These are phyloP conservation scores for Troides helena DNA, from an alignment of 2,888 invertebrate species.

Conservation along the genomic window DNA sequence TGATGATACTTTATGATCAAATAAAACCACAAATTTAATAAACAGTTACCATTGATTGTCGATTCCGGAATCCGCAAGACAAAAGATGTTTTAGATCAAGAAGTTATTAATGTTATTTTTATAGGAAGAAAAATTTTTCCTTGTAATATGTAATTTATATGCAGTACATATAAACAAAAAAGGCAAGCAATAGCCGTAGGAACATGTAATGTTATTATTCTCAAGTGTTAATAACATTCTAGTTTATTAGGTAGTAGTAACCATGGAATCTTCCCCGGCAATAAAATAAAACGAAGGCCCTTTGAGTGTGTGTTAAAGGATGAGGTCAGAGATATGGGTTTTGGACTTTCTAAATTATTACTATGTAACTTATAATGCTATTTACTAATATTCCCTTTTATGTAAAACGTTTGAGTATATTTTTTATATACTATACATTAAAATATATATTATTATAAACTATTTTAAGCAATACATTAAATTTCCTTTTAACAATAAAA, in stretches of 20 bases:
- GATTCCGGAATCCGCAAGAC: neutral
- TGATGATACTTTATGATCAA: no score
- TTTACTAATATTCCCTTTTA: no score
- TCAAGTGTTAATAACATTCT: constrained; percentile 17
- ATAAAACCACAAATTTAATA: no score
- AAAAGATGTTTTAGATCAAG: neutral
- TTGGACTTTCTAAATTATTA: neutral
- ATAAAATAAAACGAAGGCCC: constrained; percentile 59
- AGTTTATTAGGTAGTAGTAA: constrained; percentile 29
- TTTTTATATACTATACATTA: no score
- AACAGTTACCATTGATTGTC: no score
- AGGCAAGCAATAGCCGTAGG: neutral
- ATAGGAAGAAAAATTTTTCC: neutral
- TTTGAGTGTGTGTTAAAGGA: constrained; percentile 36
- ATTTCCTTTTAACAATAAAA: no score
- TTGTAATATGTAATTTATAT: neutral
- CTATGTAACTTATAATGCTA: no score
- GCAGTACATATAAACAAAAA: neutral
- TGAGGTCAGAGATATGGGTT: constrained; percentile 51
- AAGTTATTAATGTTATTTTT: neutral
- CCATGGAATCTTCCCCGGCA: constrained; percentile 36
- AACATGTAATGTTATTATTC: neutral
- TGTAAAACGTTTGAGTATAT: no score
- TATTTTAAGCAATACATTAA: no score
- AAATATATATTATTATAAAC: no score